Base-by-base conservation (phyloP, 2,888 invertebrate species). In the Coleophora flavipennella region DNA sequence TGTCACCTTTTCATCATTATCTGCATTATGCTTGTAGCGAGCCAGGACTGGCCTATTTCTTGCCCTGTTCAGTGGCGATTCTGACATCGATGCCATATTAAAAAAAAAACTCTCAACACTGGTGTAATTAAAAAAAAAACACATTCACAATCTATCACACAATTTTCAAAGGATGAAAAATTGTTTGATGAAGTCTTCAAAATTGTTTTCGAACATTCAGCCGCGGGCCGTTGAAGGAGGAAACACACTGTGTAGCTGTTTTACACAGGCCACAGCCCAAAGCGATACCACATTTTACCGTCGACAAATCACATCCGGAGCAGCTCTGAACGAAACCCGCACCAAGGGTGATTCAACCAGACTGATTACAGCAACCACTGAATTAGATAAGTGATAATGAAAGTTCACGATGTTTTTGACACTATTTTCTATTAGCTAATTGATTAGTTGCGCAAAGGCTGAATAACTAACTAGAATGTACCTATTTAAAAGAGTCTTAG, bases 281-380 rank as follows among this genome's bases (percentile, higher is more conserved):
- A 55, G 69, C 67, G 79, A 83, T 81, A 77, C 72, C 70, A 77
- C 80, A 78, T 76, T 75, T 76, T 80, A 77, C 69, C 69, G 71
- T 75, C 78, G 78, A 77, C 81, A 80, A 81, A 81, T 80, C 83
- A 80, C 77, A 83, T 83, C 84, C 84, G 84, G 77, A 77, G 74
- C 60, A 64, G 67, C 69, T 61, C 46, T 54, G 56, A 61, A 59
- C 59, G 63, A 60, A 65, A 67, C 65, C 53, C 58, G 62, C 50
- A 57, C 36, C 40, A 66, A 20, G 67, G 56, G 65, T 79, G 79
- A 80, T 68, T 80, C 78, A 78, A 69, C 63, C 60, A 20, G 20
- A 20, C 20, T 20, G 70, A 72, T 72, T 72, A 72, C 72, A 55
- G 59, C 51, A 49, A 62, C 56, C 52, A 65, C 64, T 69, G 75